Conservation (phyloP, 2,888 invertebrate genomes). For the Laspeyria flexula region DNA sequence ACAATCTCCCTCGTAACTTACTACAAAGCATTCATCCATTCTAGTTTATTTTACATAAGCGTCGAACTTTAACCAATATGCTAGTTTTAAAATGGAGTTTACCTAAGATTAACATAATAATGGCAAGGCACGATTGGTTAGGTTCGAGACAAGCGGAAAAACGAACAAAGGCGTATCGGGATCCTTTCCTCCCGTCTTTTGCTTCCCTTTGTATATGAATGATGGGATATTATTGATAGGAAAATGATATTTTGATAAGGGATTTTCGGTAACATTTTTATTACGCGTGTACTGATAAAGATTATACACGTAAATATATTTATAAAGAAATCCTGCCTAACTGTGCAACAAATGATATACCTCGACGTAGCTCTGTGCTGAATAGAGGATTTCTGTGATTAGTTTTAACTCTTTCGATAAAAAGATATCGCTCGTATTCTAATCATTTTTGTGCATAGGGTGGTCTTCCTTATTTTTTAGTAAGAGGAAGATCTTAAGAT, state of each 20-base stretch:
- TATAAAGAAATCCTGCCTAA: too few species aligned
- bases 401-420: too few species aligned
- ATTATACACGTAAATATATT: too few species aligned
- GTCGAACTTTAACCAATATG: conserved; percentile 16
- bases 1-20: conserved; percentile 12
- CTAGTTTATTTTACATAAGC: conserved; percentile 17
- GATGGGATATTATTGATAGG: conserved; percentile 5
- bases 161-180: conserved; percentile 16
- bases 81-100: conserved; percentile 22
- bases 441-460: too few species aligned
- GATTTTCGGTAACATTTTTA: background rate
- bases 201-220: conserved; percentile 3
- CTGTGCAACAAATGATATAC: too few species aligned
- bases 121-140: conserved; percentile 10
- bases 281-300: too few species aligned
- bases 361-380: too few species aligned
- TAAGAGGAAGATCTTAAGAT: too few species aligned
- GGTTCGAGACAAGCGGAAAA: conserved; percentile 10
- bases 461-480: too few species aligned
- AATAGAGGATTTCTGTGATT: too few species aligned
- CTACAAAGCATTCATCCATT: conserved; percentile 9
- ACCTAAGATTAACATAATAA: conserved; percentile 25
- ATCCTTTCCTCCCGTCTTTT: conserved; percentile 1
- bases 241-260: conserved; percentile 5
- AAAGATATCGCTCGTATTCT: too few species aligned